A percentile compares a stretch with the other conserved stretches of the same genome.
phyloP scores from a whole-genome alignment of 1,140 invertebrate genomes.

The Periplaneta americana region DNA sequence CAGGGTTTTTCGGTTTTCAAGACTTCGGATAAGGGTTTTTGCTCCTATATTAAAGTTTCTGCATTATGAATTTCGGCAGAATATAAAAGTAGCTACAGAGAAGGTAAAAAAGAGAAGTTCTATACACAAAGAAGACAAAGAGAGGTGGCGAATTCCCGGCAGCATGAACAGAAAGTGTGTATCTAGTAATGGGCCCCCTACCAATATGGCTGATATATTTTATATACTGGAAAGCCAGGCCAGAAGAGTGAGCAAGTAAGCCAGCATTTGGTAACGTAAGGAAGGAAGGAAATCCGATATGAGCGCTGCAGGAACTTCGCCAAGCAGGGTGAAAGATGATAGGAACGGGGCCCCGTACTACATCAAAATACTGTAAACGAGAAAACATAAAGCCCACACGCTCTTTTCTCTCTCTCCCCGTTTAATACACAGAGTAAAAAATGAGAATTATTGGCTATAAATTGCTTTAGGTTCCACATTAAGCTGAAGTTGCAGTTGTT shows the following conservation, averaged over 20 bases:
- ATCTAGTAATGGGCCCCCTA: not conserved
- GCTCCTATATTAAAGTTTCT: not conserved
- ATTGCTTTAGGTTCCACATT: not conserved
- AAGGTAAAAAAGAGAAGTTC: not conserved
- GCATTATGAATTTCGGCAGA: not conserved
- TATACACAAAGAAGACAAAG: constrained; percentile 3
- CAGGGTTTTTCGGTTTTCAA: no score
- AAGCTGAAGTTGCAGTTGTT: not conserved
- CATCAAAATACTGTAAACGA: not conserved
- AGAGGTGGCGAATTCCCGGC: constrained; percentile 7
- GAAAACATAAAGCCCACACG: not conserved
- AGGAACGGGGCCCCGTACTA: not conserved
- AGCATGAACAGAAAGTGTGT: not conserved
- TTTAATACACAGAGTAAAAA: not conserved
- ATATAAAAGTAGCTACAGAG: not conserved
- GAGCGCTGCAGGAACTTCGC: not conserved
- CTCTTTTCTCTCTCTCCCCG: not conserved
- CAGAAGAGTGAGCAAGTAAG: not conserved
- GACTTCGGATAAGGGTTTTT: no score
- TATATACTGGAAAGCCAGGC: not conserved
- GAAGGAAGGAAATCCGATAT: not conserved
- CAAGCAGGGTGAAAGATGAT: not conserved
- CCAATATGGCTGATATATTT: constrained; percentile 2
- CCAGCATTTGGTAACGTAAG: not conserved
- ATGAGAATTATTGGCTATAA: not conserved